Conservation (phyloP, 53 echinoderm and acorn worm species). For the Echinarachnius parma region DNA sequence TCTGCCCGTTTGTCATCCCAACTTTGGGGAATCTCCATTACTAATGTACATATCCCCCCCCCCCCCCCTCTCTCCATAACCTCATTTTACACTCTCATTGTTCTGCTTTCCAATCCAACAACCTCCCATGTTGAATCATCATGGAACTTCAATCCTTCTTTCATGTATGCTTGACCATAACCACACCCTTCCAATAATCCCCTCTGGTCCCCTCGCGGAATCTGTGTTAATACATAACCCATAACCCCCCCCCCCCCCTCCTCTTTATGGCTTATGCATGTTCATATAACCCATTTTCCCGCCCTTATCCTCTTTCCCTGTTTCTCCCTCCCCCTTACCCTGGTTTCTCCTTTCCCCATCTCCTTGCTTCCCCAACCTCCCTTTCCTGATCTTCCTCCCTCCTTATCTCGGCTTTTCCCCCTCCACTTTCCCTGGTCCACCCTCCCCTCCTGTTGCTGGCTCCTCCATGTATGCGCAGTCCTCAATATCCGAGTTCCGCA, state of each 20-base stretch:
- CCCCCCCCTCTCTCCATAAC: too few relatives aligned
- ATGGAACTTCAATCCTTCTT: too few relatives aligned
- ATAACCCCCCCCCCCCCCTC: background rate
- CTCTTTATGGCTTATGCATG: background rate
- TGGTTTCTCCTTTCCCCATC: background rate
- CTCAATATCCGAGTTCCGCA: constrained; percentile 28
- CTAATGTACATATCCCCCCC: too few relatives aligned
- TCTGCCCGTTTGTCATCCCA: too few relatives aligned
- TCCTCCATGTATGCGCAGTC: background rate
- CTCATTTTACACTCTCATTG: too few relatives aligned
- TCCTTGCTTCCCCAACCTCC: background rate
- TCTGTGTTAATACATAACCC: background rate
- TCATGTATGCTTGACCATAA: too few relatives aligned
- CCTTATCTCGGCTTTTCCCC: background rate
- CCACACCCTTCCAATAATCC: too few relatives aligned
- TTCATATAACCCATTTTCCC: too few relatives aligned
- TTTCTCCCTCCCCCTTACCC: background rate
- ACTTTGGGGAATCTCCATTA: too few relatives aligned
- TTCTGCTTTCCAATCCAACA: too few relatives aligned
- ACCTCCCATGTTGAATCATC: too few relatives aligned
- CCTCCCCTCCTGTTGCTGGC: background rate
- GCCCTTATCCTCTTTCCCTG: background rate
- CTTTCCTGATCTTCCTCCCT: background rate
- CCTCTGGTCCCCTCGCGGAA: background rate
- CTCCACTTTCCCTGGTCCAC: constrained; percentile 1